A percentile compares a stretch with the other conserved stretches of the same genome.
Conservation (phyloP, 2,113 vertebrate genomes). For the Lucifuga dentata region DNA sequence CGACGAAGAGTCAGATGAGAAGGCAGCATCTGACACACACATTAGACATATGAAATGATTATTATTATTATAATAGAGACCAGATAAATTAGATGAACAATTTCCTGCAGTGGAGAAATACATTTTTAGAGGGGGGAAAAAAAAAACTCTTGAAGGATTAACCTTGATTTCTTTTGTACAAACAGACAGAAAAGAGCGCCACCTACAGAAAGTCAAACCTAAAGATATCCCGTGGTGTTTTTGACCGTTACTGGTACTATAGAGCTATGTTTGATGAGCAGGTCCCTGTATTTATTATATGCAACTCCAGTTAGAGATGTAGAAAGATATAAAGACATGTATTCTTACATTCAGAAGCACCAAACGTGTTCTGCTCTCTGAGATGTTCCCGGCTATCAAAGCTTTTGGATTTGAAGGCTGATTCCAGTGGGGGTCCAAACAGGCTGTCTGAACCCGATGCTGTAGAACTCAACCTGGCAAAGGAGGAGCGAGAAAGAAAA, state of each 20-base stretch:
- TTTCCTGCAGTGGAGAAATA: too few relatives aligned
- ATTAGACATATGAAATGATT: background rate
- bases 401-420: constrained; percentile 87
- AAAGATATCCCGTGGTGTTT: too few relatives aligned
- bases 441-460: constrained; percentile 80
- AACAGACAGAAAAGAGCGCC: too few relatives aligned
- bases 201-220: too few relatives aligned
- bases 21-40: constrained; percentile 79
- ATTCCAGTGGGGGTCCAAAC: constrained; percentile 91
- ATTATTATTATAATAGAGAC: background rate
- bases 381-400: constrained; percentile 83
- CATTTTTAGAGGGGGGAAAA: too few relatives aligned
- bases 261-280: too few relatives aligned
- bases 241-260: too few relatives aligned
- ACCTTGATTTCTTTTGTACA: too few relatives aligned
- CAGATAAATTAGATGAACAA: too few relatives aligned
- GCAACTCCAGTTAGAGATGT: too few relatives aligned
- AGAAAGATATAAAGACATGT: background rate
- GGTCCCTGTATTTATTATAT: too few relatives aligned
- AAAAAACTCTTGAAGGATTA: background rate
- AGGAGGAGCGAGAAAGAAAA: background rate
- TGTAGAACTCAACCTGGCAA: constrained; percentile 75
- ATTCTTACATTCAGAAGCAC: constrained; percentile 76
- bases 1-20: constrained; percentile 92
- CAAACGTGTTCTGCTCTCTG: constrained; percentile 48